phyloP scores from a whole-genome alignment of 2,888 invertebrate species.

The Drosophila mulleri region DNA sequence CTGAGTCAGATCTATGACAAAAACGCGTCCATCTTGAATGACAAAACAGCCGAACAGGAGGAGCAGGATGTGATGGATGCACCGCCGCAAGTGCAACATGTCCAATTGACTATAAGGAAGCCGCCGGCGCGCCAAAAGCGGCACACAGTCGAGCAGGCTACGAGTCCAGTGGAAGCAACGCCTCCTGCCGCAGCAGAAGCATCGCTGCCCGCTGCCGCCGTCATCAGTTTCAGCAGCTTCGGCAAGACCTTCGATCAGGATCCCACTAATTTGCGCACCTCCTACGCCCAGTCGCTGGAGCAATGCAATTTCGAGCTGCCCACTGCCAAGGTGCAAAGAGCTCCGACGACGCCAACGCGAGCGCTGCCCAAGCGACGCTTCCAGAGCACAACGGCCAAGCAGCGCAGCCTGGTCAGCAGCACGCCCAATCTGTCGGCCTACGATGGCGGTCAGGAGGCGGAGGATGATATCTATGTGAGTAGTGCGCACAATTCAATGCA shows the following conservation, averaged over 20 bases:
- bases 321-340: constrained; percentile 49
- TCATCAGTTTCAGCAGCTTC: constrained; percentile 59
- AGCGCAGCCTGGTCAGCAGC: constrained; percentile 85
- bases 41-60: constrained; percentile 77
- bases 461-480: constrained; percentile 87
- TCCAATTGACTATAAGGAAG: constrained; percentile 79
- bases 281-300: constrained; percentile 84
- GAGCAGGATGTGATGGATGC: constrained; percentile 4
- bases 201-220: constrained; percentile 23
- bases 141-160: neutral
- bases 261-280: constrained; percentile 84
- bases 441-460: constrained; percentile 73
- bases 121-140: constrained; percentile 73
- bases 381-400: constrained; percentile 71
- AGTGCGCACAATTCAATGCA: constrained; percentile 88
- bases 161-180: neutral
- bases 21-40: constrained; percentile 87
- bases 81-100: constrained; percentile 72
- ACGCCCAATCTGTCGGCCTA: constrained; percentile 88
- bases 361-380: constrained; percentile 80
- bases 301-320: constrained; percentile 83
- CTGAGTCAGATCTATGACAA: constrained; percentile 86
- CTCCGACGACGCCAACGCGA: constrained; percentile 27
- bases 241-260: constrained; percentile 84
- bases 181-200: neutral